A percentile compares a stretch with the other conserved stretches of the same genome.
Evolutionary conservation across 2,797 vertebrate genomes (phyloP).

Genomic region (Mycteria americana): DNA sequence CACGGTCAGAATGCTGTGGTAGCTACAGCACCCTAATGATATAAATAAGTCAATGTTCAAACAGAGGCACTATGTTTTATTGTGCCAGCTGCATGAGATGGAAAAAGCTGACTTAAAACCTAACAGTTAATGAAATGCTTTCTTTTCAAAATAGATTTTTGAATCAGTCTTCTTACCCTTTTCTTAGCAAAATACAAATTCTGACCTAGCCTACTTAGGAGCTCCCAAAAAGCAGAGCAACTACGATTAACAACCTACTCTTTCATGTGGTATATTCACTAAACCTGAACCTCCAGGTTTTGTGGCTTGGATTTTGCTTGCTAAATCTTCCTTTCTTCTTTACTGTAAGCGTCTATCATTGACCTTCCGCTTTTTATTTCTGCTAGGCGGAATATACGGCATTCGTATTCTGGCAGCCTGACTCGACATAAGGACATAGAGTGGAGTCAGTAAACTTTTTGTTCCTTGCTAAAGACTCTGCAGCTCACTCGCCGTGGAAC

Average conservation of each 20-base stretch:
- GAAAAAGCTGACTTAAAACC: not conserved
- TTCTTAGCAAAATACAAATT: conserved; percentile 4
- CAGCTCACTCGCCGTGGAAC: conserved; percentile 33
- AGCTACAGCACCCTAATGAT: not conserved
- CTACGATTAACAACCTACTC: not conserved
- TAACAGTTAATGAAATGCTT: not conserved
- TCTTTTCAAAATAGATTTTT: not conserved
- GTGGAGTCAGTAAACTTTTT: conserved; percentile 34
- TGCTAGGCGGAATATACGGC: not conserved
- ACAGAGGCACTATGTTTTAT: accelerated
- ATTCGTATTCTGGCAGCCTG: conserved; percentile 43
- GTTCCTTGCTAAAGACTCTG: not conserved
- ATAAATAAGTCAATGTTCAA: not conserved
- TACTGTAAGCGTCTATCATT: conserved; percentile 31
- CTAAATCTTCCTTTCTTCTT: conserved; percentile 28
- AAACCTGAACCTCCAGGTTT: not conserved
- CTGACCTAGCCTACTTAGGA: not conserved
- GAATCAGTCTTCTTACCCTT: not conserved
- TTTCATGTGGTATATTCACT: not conserved
- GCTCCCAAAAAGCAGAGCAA: not conserved
- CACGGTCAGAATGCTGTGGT: not conserved
- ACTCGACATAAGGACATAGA: not conserved
- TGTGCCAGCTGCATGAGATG: not conserved
- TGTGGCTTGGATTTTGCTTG: not conserved
- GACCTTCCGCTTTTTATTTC: conserved; percentile 68